Evolutionary conservation across 1,140 invertebrate species (phyloP).

Genomic region (Drosophila arawakana): DNA sequence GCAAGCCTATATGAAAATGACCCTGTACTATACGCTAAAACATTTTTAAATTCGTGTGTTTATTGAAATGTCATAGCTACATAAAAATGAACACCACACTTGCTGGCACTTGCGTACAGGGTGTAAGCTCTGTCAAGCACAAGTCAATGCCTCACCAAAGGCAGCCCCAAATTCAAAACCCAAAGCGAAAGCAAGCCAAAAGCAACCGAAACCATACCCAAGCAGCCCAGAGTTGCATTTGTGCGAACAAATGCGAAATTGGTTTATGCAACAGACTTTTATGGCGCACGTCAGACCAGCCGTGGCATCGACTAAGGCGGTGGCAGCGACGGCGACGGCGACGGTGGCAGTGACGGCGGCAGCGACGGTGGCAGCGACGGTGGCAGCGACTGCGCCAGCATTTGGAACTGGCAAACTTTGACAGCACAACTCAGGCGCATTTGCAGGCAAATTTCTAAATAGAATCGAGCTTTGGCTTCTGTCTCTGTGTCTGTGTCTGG

Average conservation of each 20-base stretch:
- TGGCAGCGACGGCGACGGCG: no score
- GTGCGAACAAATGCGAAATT: slow-evolving; percentile 72
- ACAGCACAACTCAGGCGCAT: slow-evolving; percentile 36
- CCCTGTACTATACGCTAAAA: no score
- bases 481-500: neutral
- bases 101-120: no score
- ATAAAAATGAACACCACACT: no score
- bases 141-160: slow-evolving; percentile 14
- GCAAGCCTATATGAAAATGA: no score
- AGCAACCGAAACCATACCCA: neutral
- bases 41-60: no score
- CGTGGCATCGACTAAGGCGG: neutral
- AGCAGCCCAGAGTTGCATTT: slow-evolving; percentile 45
- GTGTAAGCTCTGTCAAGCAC: neutral
- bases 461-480: slow-evolving; percentile 22
- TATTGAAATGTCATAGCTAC: no score
- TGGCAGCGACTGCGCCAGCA: neutral
- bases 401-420: slow-evolving; percentile 44
- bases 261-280: slow-evolving; percentile 81
- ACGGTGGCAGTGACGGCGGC: neutral
- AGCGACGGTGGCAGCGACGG: no score
- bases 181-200: neutral
- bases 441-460: slow-evolving; percentile 47
- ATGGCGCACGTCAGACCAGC: slow-evolving; percentile 53
- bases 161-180: neutral